phyloP scores from a whole-genome alignment of 2,113 vertebrate species.

The Vulpes vulpes region DNA sequence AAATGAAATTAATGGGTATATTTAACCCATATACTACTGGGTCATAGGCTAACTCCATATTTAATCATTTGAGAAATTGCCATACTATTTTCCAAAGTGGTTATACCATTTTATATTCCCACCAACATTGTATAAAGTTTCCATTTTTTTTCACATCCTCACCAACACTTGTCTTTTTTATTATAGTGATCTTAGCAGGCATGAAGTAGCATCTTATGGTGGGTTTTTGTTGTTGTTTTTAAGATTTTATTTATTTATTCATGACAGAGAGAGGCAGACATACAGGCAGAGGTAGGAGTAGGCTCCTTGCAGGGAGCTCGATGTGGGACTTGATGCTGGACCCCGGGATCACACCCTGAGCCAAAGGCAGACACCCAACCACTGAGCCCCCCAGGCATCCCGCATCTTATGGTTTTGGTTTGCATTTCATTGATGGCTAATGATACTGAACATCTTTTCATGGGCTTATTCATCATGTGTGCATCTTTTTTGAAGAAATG shows the following conservation, averaged over 20 bases:
- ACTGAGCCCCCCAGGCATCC: too few species aligned
- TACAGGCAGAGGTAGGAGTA: too few species aligned
- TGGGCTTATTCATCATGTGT: neutral
- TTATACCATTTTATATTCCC: neutral
- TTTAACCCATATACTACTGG: neutral
- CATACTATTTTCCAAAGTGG: neutral
- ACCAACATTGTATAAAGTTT: neutral
- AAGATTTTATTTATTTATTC: too few species aligned
- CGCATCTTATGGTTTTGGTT: neutral
- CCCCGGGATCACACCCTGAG: too few species aligned
- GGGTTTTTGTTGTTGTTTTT: too few species aligned
- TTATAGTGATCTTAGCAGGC: neutral
- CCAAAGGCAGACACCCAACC: too few species aligned
- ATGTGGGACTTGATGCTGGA: too few species aligned
- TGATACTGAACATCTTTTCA: neutral
- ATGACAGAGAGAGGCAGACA: too few species aligned
- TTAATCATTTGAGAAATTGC: neutral
- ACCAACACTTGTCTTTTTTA: neutral
- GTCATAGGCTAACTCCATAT: neutral
- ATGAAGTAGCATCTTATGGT: neutral
- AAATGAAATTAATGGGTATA: neutral
- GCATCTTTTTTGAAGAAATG: neutral
- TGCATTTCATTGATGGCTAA: neutral
- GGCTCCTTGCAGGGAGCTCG: too few species aligned
- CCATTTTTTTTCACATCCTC: neutral